phyloP scores from a whole-genome alignment of 1,140 invertebrate genomes.

The Trachymyrmex cornetzi region DNA sequence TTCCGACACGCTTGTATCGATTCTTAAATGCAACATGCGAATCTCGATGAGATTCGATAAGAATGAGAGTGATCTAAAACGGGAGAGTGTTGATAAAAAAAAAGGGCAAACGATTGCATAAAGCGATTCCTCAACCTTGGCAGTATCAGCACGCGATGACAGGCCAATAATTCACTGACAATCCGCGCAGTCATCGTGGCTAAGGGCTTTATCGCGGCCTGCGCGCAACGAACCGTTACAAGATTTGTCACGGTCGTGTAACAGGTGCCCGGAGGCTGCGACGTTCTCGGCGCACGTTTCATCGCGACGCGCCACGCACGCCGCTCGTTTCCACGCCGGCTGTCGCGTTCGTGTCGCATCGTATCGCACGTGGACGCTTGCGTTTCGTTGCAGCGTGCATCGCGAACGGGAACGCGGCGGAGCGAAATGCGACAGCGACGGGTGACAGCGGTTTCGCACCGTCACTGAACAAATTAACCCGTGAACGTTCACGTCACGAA shows the following conservation, averaged over 20 bases:
- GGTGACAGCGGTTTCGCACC: conserved; percentile 50
- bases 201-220: conserved; percentile 49
- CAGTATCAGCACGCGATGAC: conserved; percentile 36
- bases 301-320: conserved; percentile 47
- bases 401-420: conserved; percentile 50
- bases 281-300: conserved; percentile 73
- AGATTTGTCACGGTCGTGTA: conserved; percentile 71
- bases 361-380: conserved; percentile 39
- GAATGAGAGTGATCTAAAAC: neutral
- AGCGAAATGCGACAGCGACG: conserved; percentile 50
- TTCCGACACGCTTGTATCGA: neutral
- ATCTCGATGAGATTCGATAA: neutral
- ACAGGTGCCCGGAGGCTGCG: conserved; percentile 76
- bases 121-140: conserved; percentile 18
- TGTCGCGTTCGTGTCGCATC: conserved; percentile 72
- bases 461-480: conserved; percentile 60
- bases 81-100: neutral
- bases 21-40: too few relatives aligned
- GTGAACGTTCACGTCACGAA: conserved; percentile 28
- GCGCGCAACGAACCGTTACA: conserved; percentile 60
- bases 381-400: conserved; percentile 4
- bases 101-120: neutral
- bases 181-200: conserved; percentile 43
- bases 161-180: conserved; percentile 47
- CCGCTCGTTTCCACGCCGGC: conserved; percentile 69